A percentile compares a stretch with the other conserved stretches of the same genome.
Evolutionary conservation across 2,888 invertebrate genomes (phyloP).

Genomic region (Drosophila ustulata): DNA sequence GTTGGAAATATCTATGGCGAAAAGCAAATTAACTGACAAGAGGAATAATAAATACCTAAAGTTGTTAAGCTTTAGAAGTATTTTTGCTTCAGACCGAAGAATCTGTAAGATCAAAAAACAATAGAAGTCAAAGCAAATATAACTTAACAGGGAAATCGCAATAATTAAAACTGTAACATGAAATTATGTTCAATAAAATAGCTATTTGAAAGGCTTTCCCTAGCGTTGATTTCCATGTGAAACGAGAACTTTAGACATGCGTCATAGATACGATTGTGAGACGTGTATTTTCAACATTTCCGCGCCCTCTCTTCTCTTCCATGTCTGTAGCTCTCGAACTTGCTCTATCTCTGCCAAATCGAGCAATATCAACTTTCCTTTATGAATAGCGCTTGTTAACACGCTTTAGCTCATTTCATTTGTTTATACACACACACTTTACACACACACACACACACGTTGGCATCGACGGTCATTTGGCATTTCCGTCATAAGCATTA

Average conservation of each 20-base stretch:
- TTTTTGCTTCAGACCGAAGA: background rate
- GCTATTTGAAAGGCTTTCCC: conserved; percentile 27
- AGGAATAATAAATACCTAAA: background rate
- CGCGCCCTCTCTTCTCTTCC: background rate
- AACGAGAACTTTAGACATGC: conserved; percentile 27
- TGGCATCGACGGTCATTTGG: conserved; percentile 14
- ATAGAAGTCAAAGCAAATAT: background rate
- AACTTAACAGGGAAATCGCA: background rate
- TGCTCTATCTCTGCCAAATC: conserved; percentile 40
- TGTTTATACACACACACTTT: conserved; percentile 24
- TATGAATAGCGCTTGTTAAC: conserved; percentile 26
- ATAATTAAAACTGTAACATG: background rate
- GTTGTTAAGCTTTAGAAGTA: background rate
- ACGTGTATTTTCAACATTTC: conserved; percentile 3
- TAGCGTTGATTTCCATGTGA: conserved; percentile 3
- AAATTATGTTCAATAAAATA: background rate
- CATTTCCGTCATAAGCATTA: conserved; percentile 57
- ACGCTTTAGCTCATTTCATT: conserved; percentile 28
- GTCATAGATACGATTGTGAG: conserved; percentile 22
- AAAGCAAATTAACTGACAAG: background rate
- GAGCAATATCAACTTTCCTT: conserved; percentile 60
- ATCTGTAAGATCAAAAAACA: background rate
- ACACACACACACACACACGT: conserved; percentile 2
- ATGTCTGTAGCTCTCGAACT: background rate
- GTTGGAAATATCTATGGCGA: background rate